Evolutionary conservation across 2,797 vertebrate genomes (phyloP).

Genomic region (Anomalospiza imberbis): DNA sequence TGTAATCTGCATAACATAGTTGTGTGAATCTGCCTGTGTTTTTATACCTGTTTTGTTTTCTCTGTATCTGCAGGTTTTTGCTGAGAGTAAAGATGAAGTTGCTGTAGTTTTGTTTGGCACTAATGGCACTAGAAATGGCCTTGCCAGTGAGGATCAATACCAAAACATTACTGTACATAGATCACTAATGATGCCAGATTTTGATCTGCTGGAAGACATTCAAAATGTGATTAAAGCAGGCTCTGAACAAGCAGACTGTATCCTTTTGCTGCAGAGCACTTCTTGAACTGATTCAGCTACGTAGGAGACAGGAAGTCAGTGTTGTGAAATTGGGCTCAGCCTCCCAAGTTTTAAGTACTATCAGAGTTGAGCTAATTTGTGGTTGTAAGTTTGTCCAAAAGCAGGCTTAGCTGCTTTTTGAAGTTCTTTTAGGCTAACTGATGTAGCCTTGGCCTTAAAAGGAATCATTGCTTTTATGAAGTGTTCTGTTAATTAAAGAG

Average conservation of each 20-base stretch:
- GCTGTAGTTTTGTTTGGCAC: constrained; percentile 92
- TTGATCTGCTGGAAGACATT: constrained; percentile 90
- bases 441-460: neutral
- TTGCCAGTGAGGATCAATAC: constrained; percentile 83
- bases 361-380: neutral
- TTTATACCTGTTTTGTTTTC: neutral
- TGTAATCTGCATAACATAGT: neutral
- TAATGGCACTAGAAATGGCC: constrained; percentile 81
- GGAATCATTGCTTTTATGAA: neutral
- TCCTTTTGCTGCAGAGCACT: constrained; percentile 71
- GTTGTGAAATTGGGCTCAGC: neutral
- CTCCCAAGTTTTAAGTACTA: neutral
- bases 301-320: neutral
- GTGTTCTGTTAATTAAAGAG: neutral
- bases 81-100: constrained; percentile 90
- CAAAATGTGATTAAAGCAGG: constrained; percentile 80
- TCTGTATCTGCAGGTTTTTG: constrained; percentile 83
- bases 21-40: neutral
- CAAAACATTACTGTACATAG: constrained; percentile 87
- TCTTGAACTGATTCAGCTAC: neutral
- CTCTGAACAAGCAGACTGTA: constrained; percentile 89
- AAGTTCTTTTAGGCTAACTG: neutral
- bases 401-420: neutral
- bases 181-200: constrained; percentile 86
- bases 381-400: neutral